Base-by-base conservation (phyloP, 2,113 vertebrate species). In the Salvelinus fontinalis region DNA sequence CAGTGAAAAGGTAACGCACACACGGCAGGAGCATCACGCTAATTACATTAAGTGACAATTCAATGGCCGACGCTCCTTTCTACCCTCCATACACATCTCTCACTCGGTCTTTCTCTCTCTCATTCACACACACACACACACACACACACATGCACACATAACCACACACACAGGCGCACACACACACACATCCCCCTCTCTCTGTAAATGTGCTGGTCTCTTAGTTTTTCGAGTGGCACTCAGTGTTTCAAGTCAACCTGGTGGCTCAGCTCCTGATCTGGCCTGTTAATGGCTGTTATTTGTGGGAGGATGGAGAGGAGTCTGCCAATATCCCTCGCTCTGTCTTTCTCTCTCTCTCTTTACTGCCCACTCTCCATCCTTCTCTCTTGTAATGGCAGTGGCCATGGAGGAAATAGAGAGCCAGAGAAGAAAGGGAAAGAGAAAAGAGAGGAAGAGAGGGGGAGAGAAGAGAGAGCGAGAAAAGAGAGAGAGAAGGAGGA, bases 201-300 rank as follows among this genome's bases (percentile, higher is more conserved):
- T 70, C 80, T 76, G 83, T 94, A 96, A 97, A 97, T 96, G 93
- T 95, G 94, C 95, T 92, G 93, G 94, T 95, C 95, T 95, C 95
- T 96, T 96, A 93, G 94, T 95, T 96, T 87, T 95, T 97, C 94
- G 93, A 97, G 96, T 97, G 96, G 94, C 93, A 96, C 96, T 96
- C 95, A 94, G 94, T 94, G 94, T 94, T 94, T 95, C 92, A 94
- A 91, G 96, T 95, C 93, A 95, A 96, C 95, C 95, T 95, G 94
- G 94, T 93, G 93, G 94, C 95, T 96, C 95, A 94, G 96, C 95
- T 95, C 91, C 95, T 95, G 95, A 95, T 95, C 95, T 94, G 95
- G 75, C 94, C 94, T 92, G 94, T 96, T 98, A 97, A 97, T 96
- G 95, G 95, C 95, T 95, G 95, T 96, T 97, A 96, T 97, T 97